These are phyloP conservation scores for Dicranocentrus wangi DNA, from an alignment of 2,888 invertebrate genomes.

Conservation along the genomic window DNA sequence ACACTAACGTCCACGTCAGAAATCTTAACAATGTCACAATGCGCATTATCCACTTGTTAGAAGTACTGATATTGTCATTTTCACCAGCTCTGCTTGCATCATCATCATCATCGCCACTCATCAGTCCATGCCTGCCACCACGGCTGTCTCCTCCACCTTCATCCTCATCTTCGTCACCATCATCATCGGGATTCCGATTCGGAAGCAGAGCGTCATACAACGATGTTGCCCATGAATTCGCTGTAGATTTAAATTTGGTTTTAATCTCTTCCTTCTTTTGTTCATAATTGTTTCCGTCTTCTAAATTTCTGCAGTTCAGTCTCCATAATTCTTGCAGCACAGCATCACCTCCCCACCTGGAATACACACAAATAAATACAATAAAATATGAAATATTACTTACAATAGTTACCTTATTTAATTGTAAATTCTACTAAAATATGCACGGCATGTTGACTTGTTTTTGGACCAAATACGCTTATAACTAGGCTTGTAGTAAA, in stretches of 20 bases:
- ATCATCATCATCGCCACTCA: slow-evolving; percentile 10
- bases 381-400: too few relatives aligned
- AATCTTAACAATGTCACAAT: slow-evolving; percentile 77
- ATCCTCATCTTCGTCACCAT: slow-evolving; percentile 33
- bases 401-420: too few relatives aligned
- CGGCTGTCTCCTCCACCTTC: not conserved
- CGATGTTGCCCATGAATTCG: not conserved
- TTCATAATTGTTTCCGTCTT: slow-evolving; percentile 61
- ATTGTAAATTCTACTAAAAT: too few relatives aligned
- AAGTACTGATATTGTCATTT: not conserved
- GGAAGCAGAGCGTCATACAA: slow-evolving; percentile 41
- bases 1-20: slow-evolving; percentile 84
- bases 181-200: slow-evolving; percentile 25
- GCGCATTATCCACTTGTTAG: slow-evolving; percentile 69
- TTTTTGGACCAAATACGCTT: too few relatives aligned
- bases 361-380: too few relatives aligned
- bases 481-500: too few relatives aligned
- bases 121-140: too few relatives aligned
- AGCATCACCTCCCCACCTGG: too few relatives aligned
- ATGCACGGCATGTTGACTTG: too few relatives aligned
- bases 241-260: slow-evolving; percentile 39
- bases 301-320: slow-evolving; percentile 69
- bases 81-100: not conserved
- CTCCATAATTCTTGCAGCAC: too few relatives aligned
- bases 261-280: slow-evolving; percentile 56